Conservation (phyloP, 2,797 vertebrate genomes). For the Ficedula albicollis region DNA sequence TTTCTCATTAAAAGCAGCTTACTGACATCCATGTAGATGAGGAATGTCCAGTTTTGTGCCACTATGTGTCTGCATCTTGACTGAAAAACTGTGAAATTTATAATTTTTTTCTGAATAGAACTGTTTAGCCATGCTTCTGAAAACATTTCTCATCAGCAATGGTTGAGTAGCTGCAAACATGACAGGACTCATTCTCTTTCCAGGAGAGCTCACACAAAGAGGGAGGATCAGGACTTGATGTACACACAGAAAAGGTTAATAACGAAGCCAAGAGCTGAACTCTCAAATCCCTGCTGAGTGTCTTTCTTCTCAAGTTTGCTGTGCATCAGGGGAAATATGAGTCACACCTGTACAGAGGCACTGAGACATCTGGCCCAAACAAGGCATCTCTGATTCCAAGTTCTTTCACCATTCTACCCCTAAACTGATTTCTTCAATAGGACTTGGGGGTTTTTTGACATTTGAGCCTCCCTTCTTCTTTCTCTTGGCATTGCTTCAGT, state of each 20-base stretch:
- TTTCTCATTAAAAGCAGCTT: not conserved
- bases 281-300: not conserved
- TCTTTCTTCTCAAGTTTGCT: conserved; percentile 29
- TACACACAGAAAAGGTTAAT: not conserved
- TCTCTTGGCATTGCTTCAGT: conserved; percentile 59
- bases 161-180: not conserved
- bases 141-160: not conserved
- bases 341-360: conserved; percentile 49
- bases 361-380: not conserved
- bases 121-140: not conserved
- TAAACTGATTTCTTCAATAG: conserved; percentile 9
- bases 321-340: conserved; percentile 5
- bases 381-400: not conserved
- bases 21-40: not conserved
- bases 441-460: not conserved
- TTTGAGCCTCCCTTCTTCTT: conserved; percentile 35
- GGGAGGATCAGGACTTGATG: not conserved
- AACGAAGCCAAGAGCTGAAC: not conserved
- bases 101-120: not conserved
- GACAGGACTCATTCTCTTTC: not conserved
- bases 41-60: not conserved
- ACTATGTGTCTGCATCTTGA: not conserved
- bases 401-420: not conserved
- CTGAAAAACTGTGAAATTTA: not conserved
- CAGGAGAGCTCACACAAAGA: not conserved